phyloP scores from a whole-genome alignment of 1,140 invertebrate genomes.

The Linepithema humile region DNA sequence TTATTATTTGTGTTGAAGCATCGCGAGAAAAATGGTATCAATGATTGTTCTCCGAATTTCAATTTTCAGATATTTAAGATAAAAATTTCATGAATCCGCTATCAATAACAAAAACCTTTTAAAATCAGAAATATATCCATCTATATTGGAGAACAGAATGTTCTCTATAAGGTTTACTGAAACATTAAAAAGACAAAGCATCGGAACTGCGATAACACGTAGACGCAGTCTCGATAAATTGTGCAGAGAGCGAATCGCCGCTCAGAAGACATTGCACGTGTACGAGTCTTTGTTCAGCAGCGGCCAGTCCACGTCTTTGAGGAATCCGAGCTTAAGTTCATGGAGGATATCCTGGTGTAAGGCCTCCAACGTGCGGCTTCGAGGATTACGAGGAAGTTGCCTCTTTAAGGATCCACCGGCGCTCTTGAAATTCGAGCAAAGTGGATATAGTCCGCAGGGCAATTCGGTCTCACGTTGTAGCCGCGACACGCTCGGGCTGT shows the following conservation, averaged over 20 bases:
- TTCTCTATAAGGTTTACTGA: background rate
- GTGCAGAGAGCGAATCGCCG: background rate
- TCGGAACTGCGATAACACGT: background rate
- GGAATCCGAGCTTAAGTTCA: constrained; percentile 48
- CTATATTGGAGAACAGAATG: background rate
- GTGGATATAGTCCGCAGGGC: constrained; percentile 46
- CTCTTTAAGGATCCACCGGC: constrained; percentile 56
- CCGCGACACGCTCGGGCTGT: constrained; percentile 4
- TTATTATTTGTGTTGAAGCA: background rate
- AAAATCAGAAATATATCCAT: background rate
- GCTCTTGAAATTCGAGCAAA: constrained; percentile 67
- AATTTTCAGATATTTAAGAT: background rate
- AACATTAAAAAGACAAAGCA: background rate
- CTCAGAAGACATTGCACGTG: background rate
- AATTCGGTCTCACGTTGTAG: background rate
- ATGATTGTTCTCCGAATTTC: background rate
- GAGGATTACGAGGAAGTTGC: constrained; percentile 56
- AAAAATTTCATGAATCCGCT: background rate
- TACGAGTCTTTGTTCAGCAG: constrained; percentile 34
- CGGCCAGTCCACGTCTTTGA: constrained; percentile 64
- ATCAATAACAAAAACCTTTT: background rate
- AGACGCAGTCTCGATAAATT: constrained; percentile 3
- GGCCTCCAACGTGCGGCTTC: constrained; percentile 35
- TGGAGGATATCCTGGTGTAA: constrained; percentile 26
- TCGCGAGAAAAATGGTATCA: background rate